phyloP scores from a whole-genome alignment of 2,888 invertebrate genomes.

The Drosophila greeni region DNA sequence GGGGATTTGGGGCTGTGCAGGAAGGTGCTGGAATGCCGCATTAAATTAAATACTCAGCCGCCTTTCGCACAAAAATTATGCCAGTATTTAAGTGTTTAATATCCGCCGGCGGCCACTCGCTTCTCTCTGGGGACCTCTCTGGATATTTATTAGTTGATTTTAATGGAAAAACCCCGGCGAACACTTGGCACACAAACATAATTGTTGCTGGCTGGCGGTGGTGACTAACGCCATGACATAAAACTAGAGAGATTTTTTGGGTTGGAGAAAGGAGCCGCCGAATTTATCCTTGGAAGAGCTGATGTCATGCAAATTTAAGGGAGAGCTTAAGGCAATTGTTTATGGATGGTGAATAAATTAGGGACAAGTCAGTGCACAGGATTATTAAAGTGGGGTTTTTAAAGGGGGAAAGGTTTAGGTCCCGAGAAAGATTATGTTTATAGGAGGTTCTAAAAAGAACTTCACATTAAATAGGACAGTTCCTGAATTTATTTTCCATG shows the following conservation, averaged over 20 bases:
- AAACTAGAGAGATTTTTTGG: conserved; percentile 29
- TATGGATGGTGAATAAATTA: conserved; percentile 23
- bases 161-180: conserved; percentile 57
- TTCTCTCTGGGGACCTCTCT: conserved; percentile 9
- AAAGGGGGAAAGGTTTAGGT: not conserved
- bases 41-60: conserved; percentile 70
- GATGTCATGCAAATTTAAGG: conserved; percentile 36
- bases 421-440: not conserved
- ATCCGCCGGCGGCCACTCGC: conserved; percentile 56
- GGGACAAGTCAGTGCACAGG: not conserved
- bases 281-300: not conserved
- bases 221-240: conserved; percentile 25
- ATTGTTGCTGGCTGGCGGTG: conserved; percentile 45
- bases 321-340: conserved; percentile 24
- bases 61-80: conserved; percentile 63
- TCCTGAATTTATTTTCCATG: not conserved
- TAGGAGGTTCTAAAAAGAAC: too few species aligned
- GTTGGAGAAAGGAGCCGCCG: not conserved
- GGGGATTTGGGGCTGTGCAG: conserved; percentile 23
- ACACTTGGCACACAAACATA: conserved; percentile 40
- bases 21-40: conserved; percentile 44
- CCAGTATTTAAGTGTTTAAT: conserved; percentile 70
- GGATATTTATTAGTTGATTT: conserved; percentile 65
- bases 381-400: conserved; percentile 3
- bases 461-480: not conserved